Evolutionary conservation across 2,888 invertebrate genomes (phyloP).

Genomic region (Uropetala carovei): DNA sequence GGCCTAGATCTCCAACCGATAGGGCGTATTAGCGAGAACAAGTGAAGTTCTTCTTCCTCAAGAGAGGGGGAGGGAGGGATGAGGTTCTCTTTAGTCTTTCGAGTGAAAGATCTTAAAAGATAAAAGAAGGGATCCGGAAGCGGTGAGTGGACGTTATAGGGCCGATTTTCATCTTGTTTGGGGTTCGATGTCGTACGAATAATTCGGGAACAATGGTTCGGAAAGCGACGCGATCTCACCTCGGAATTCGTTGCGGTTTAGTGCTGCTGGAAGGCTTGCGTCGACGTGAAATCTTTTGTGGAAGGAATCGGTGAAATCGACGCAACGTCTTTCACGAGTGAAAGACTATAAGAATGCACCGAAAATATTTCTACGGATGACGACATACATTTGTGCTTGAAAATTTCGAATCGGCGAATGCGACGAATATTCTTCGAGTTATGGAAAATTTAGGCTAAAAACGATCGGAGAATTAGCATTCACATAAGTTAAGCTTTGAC

Average conservation of each 20-base stretch:
- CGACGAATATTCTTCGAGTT: no score
- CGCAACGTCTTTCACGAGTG: not conserved
- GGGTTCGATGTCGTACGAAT: constrained; percentile 7
- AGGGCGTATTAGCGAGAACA: constrained; percentile 21
- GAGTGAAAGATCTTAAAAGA: constrained; percentile 9
- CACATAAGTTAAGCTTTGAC: no score
- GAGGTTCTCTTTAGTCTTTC: not conserved
- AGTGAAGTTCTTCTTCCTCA: not conserved
- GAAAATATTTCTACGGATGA: no score
- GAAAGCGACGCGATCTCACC: not conserved
- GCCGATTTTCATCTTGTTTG: not conserved
- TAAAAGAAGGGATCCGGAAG: constrained; percentile 8
- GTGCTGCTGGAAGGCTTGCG: not conserved
- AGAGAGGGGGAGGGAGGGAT: not conserved
- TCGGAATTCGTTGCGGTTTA: not conserved
- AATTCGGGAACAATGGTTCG: not conserved
- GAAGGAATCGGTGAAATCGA: not conserved
- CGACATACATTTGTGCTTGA: no score
- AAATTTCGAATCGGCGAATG: no score
- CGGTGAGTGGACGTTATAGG: not conserved
- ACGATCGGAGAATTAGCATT: no score
- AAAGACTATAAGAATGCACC: no score
- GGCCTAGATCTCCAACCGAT: constrained; percentile 7
- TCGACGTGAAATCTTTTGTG: not conserved
- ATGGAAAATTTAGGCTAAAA: no score